Conservation (phyloP, 2,113 vertebrate genomes). For the Oncorhynchus mykiss region DNA sequence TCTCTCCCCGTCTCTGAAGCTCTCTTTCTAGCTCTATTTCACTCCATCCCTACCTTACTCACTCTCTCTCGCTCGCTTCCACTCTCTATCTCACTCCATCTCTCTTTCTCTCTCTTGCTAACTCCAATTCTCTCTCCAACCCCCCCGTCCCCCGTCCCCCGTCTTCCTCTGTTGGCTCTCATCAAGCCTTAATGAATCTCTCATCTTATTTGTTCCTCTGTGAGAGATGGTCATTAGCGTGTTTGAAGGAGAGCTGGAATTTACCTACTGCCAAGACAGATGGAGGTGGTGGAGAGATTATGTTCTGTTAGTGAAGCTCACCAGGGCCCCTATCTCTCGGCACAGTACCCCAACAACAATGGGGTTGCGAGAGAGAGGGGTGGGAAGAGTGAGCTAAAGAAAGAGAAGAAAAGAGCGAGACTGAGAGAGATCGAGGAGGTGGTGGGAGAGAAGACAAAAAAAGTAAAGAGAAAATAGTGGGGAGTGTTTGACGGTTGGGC, state of each 20-base stretch:
- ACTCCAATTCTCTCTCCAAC: not conserved
- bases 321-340: not conserved
- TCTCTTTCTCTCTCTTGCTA: constrained; percentile 6
- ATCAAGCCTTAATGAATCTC: constrained; percentile 58
- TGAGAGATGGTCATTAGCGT: constrained; percentile 45
- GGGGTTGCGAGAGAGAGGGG: constrained; percentile 15
- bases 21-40: constrained; percentile 10
- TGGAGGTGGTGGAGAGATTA: constrained; percentile 24
- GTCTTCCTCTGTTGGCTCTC: constrained; percentile 18
- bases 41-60: not conserved
- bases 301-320: constrained; percentile 3
- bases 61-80: not conserved
- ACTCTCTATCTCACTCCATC: not conserved
- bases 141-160: not conserved
- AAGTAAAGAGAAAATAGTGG: not conserved
- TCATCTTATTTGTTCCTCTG: constrained; percentile 52
- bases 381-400: not conserved
- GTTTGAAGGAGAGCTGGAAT: constrained; percentile 28
- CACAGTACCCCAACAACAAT: not conserved
- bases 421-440: not conserved
- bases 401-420: not conserved
- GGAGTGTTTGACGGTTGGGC: too few relatives aligned
- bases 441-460: not conserved
- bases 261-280: constrained; percentile 37
- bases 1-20: constrained; percentile 13